These are phyloP conservation scores for Protosalanx chinensis DNA, from an alignment of 2,797 vertebrate species.

Conservation along the genomic window DNA sequence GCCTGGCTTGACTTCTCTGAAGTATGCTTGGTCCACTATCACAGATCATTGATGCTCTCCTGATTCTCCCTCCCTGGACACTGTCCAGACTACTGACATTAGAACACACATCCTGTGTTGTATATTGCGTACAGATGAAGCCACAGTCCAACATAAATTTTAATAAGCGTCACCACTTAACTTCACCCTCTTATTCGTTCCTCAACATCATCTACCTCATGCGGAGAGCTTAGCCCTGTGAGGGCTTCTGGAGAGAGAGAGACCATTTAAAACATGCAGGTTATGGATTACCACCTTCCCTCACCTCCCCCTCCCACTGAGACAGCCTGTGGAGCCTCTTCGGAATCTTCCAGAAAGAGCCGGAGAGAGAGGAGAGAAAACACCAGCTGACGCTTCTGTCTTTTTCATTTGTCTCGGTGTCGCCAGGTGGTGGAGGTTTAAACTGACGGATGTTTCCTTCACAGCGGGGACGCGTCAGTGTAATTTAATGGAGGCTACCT, in stretches of 20 bases:
- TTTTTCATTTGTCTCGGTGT: neutral
- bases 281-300: neutral
- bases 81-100: slow-evolving; percentile 3
- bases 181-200: neutral
- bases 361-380: neutral
- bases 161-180: slow-evolving; percentile 35
- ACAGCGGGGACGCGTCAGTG: neutral
- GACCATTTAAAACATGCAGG: neutral
- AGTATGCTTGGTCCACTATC: slow-evolving; percentile 1
- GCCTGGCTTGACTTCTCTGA: neutral
- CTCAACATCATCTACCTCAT: neutral
- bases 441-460: neutral
- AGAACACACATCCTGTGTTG: neutral
- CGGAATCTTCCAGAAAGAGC: neutral
- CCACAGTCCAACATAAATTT: slow-evolving; percentile 16
- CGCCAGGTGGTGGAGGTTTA: neutral
- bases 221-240: neutral
- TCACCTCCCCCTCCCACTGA: slow-evolving; percentile 2
- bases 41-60: neutral
- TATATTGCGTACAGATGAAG: slow-evolving; percentile 6
- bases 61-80: neutral
- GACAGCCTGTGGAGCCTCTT: neutral
- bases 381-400: neutral
- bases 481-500: neutral
- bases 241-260: neutral